Conservation (phyloP, 2,888 invertebrate species). For the Pherbina coryleti region DNA sequence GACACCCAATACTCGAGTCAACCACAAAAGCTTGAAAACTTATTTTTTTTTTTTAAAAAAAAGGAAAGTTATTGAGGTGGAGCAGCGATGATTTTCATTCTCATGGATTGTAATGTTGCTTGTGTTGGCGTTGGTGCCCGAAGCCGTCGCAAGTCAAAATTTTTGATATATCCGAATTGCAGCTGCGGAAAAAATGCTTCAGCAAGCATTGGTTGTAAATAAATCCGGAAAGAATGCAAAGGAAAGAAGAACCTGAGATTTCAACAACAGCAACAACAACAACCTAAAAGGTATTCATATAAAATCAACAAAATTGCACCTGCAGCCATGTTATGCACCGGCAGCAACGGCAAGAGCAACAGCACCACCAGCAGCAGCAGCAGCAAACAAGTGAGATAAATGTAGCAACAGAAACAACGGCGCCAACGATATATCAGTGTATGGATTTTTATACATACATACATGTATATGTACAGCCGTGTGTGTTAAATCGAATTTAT, state of each 20-base stretch:
- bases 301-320: neutral
- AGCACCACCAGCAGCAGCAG: neutral
- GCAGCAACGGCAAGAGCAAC: neutral
- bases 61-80: no score
- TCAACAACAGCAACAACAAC: neutral
- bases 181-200: conserved; percentile 5
- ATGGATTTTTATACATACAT: neutral
- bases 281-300: neutral
- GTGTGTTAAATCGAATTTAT: neutral
- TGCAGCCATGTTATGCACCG: neutral
- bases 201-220: neutral
- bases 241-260: neutral
- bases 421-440: neutral
- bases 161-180: no score
- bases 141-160: no score
- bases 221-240: neutral
- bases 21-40: no score
- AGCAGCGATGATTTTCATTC: no score
- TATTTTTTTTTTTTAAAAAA: no score
- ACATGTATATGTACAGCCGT: neutral
- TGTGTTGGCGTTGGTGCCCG: no score
- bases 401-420: neutral
- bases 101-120: no score
- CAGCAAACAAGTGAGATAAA: neutral
- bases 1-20: no score